Conservation (phyloP, 2,797 vertebrate species). For the Neosilurus hyrtlii region DNA sequence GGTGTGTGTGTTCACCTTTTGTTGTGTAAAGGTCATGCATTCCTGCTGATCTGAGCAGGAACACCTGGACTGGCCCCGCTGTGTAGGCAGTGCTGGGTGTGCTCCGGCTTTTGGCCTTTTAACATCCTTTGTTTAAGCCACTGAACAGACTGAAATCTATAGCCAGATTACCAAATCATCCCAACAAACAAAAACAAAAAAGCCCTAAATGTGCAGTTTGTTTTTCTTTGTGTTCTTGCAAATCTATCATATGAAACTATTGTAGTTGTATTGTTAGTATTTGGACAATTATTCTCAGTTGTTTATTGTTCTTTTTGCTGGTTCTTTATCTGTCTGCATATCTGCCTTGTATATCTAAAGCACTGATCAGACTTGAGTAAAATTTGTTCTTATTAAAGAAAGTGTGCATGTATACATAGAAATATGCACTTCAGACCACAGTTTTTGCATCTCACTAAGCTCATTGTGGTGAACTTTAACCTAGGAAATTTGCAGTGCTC, state of each 20-base stretch:
- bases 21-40: constrained; percentile 61
- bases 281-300: constrained; percentile 51
- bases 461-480: not conserved
- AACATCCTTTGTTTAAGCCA: constrained; percentile 32
- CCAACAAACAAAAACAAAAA: not conserved
- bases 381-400: not conserved
- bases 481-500: not conserved
- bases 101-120: constrained; percentile 28
- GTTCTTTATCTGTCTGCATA: not conserved
- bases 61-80: constrained; percentile 64
- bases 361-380: not conserved
- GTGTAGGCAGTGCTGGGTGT: constrained; percentile 37
- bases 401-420: not conserved
- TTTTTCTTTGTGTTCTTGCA: not conserved
- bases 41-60: constrained; percentile 52
- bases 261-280: not conserved
- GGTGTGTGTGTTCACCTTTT: constrained; percentile 68
- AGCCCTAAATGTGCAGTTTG: not conserved
- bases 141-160: constrained; percentile 15
- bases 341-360: not conserved
- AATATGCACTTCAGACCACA: not conserved
- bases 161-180: constrained; percentile 8
- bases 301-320: constrained; percentile 34
- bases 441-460: not conserved
- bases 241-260: not conserved